These are phyloP conservation scores for Chiroxiphia lanceolata DNA, from an alignment of 2,797 vertebrate species.

Conservation along the genomic window DNA sequence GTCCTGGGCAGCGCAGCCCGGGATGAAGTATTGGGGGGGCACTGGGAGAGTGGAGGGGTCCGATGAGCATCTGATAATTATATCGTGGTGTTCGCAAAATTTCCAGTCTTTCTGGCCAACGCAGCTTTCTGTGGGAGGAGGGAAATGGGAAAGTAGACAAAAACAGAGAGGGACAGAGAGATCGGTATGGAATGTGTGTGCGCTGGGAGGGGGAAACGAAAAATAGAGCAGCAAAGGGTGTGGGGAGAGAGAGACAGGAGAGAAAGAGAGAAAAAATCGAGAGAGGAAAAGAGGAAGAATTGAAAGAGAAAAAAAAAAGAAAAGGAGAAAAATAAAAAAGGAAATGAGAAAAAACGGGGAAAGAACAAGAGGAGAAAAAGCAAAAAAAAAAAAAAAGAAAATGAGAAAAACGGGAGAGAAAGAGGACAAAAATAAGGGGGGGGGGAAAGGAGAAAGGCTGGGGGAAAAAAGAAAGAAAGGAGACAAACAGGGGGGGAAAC, in stretches of 20 bases:
- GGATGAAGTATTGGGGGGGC: background rate
- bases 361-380: no score
- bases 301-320: background rate
- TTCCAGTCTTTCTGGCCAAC: background rate
- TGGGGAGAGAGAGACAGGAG: no score
- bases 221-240: background rate
- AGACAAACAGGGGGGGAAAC: fast-evolving
- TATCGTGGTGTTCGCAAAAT: background rate
- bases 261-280: background rate
- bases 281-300: background rate
- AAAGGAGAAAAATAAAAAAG: background rate
- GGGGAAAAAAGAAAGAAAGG: background rate
- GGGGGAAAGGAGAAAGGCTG: fast-evolving
- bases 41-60: background rate
- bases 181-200: background rate
- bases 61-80: background rate
- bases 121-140: background rate
- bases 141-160: background rate
- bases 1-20: background rate
- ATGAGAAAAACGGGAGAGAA: fast-evolving
- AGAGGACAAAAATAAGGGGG: fast-evolving
- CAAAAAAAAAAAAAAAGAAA: no score
- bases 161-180: background rate
- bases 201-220: background rate
- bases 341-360: no score